Conservation (phyloP, 2,888 invertebrate genomes). For the Diaperis boleti region DNA sequence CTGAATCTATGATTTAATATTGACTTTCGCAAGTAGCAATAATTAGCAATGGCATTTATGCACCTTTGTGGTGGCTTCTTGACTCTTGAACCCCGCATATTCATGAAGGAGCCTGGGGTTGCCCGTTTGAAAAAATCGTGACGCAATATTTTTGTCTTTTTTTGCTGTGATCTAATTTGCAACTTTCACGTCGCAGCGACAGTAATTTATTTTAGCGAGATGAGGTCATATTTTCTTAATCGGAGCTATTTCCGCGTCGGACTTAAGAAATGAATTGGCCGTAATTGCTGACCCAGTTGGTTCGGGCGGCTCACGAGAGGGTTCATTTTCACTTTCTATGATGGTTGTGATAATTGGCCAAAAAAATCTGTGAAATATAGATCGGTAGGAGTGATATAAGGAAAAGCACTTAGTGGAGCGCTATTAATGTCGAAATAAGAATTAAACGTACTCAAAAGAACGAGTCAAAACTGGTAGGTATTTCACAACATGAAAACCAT, state of each 20-base stretch:
- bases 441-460: no score
- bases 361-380: conserved; percentile 6
- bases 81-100: neutral
- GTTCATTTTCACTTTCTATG: conserved; percentile 23
- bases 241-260: conserved; percentile 20
- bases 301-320: neutral
- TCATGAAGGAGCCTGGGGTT: conserved; percentile 2
- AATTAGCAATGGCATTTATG: neutral
- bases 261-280: conserved; percentile 18
- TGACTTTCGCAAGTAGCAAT: neutral
- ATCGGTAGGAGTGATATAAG: neutral
- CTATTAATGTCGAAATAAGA: no score
- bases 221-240: conserved; percentile 34
- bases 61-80: neutral
- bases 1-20: neutral
- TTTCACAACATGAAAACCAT: no score
- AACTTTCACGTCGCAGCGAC: conserved; percentile 29
- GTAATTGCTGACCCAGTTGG: conserved; percentile 29
- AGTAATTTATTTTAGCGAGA: conserved; percentile 27
- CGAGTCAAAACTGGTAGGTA: no score
- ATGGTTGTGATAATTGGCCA: neutral
- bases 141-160: conserved; percentile 21
- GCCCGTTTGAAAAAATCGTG: neutral
- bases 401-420: conserved; percentile 1
- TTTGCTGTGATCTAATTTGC: conserved; percentile 30